Evolutionary conservation across 1,140 invertebrate genomes (phyloP).

Genomic region (Brachionus manjavacas): DNA sequence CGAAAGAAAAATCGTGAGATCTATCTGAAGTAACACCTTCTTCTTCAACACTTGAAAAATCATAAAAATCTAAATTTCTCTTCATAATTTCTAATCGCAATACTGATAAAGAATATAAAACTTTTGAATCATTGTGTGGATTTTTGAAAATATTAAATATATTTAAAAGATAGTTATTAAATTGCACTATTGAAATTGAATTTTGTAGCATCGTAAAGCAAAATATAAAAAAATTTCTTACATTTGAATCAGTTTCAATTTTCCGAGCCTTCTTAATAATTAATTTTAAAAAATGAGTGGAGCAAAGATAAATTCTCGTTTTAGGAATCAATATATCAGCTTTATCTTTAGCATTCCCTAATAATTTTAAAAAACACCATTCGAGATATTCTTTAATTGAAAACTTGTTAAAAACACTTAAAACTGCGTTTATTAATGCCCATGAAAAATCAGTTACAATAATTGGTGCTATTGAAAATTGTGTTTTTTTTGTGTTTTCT

Average conservation of each 20-base stretch:
- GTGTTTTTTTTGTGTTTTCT: no score
- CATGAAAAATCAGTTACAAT: no score
- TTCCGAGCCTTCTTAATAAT: not conserved
- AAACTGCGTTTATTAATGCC: no score
- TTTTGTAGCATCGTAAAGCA: conserved; percentile 1
- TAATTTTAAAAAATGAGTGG: conserved; percentile 1
- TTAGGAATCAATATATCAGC: not conserved
- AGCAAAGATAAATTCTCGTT: not conserved
- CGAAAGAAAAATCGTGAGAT: not conserved
- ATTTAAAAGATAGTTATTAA: not conserved
- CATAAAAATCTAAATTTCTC: not conserved
- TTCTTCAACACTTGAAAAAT: not conserved
- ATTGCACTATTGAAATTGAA: not conserved
- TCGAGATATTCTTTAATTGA: no score
- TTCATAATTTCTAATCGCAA: not conserved
- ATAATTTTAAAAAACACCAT: not conserved
- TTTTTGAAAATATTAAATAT: not conserved
- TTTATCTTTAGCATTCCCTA: not conserved
- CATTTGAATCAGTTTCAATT: not conserved
- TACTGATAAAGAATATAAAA: not conserved
- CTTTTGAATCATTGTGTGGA: not conserved
- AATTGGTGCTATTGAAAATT: no score
- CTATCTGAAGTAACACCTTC: not conserved
- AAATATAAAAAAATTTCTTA: not conserved
- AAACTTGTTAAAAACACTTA: no score